Base-by-base conservation (phyloP, 2,888 invertebrate species). In the Dendrolimus houi region DNA sequence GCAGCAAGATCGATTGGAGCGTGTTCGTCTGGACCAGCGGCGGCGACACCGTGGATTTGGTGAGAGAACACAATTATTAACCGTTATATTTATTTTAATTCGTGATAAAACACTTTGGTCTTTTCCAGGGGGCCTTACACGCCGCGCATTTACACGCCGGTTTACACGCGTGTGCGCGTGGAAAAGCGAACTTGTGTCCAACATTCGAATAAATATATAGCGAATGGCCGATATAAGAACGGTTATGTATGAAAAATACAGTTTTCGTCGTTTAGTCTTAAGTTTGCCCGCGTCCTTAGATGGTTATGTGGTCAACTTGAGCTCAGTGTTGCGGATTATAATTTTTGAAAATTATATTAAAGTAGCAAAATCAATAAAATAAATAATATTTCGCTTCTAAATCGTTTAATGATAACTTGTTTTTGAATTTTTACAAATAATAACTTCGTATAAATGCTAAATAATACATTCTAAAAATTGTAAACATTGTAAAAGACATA, bases 21-120 rank as follows among this genome's bases (percentile, higher is more conserved):
- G 52, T 29, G 52, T 14, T 52, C 8, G 14, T 52, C 9, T 47
- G 41, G 52, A 53, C 9, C 47, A 40, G 52, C 55, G 62, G 57
- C 66, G 60, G 7, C 75, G 3, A 70, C 75, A 41, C 70, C 77
- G 66, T 9, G 75, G 72, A 74, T 57, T 62, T 62, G 76, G 76
- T 77, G 60, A 77, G 76, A 72, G n/a, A 57, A 53, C 56, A 52
- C 57, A 61, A 59, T 61, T 66, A 61, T 62, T 71, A 65, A 62
- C 59, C 55, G 59, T 55, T 58, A 64, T 52, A 57, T 62, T 59
- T 42, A 60, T 58, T 56, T 57, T 53, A 65, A 58, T 87, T 81
- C 83, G 59, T 74, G 88, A 80, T 87, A 74, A 54, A 79, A 68
- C 69, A 54, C 85, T 88, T 87, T 89, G 89, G 64, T 89, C 89